Percentiles rank a stretch among this genome's conserved stretches.
phyloP scores from a whole-genome alignment of 2,113 vertebrate species.

The Sylvietta virens region DNA sequence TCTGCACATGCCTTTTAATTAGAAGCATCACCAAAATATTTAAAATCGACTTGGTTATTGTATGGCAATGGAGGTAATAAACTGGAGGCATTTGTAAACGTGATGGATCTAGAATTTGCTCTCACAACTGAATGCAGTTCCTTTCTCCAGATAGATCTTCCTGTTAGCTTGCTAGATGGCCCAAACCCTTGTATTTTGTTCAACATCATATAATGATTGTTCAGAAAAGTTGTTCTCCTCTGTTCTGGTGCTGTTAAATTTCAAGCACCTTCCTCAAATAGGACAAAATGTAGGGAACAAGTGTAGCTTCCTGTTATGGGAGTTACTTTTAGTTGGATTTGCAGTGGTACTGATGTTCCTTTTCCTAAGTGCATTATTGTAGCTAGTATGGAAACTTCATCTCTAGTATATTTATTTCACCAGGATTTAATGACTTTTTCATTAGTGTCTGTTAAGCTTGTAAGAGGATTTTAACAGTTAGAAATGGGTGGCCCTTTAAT shows the following conservation, averaged over 20 bases:
- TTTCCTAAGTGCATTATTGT: background rate
- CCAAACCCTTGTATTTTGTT: background rate
- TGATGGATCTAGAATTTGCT: background rate
- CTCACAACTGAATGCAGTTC: background rate
- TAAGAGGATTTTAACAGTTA: background rate
- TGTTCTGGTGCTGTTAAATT: background rate
- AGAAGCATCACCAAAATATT: background rate
- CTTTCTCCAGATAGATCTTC: background rate
- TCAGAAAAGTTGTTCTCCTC: background rate
- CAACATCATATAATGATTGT: background rate
- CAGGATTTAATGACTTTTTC: background rate
- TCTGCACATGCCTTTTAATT: background rate
- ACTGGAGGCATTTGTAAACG: background rate
- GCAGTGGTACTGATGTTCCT: background rate
- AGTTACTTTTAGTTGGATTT: background rate
- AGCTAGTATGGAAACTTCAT: background rate
- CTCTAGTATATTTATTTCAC: background rate
- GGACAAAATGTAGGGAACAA: background rate
- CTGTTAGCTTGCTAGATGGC: background rate
- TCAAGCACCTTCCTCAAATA: background rate
- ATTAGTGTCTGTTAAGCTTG: background rate
- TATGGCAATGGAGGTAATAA: background rate
- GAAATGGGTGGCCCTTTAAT: background rate
- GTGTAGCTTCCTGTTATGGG: background rate
- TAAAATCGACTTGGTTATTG: background rate